These are phyloP conservation scores for Micrasema minimum DNA, from an alignment of 1,140 invertebrate genomes.

Conservation along the genomic window DNA sequence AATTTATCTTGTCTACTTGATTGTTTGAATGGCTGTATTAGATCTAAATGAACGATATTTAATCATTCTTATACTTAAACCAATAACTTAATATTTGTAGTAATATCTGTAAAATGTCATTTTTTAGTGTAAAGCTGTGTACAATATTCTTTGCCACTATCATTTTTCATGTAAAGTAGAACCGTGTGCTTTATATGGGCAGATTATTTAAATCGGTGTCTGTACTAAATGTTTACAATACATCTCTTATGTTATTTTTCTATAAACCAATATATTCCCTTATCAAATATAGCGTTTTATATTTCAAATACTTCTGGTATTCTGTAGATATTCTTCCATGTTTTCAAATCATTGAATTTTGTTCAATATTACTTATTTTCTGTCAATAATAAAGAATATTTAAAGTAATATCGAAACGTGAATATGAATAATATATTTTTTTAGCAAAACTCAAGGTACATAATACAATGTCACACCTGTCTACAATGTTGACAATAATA, in stretches of 20 bases:
- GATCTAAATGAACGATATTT: background rate
- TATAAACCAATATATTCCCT: too few species aligned
- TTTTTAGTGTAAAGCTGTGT: slow-evolving; percentile 4
- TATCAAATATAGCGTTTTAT: too few species aligned
- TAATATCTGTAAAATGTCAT: slow-evolving; percentile 11
- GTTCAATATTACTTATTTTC: too few species aligned
- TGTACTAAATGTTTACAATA: too few species aligned
- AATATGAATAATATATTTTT: slow-evolving; percentile 29
- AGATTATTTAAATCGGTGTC: too few species aligned
- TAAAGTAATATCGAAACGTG: background rate
- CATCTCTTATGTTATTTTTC: too few species aligned
- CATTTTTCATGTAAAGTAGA: background rate
- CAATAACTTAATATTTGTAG: slow-evolving; percentile 5
- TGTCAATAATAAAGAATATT: slow-evolving; percentile 6
- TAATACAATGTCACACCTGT: background rate
- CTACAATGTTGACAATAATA: slow-evolving; percentile 20
- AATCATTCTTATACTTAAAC: background rate
- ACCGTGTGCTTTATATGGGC: background rate
- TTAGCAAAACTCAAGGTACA: background rate
- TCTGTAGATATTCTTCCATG: too few species aligned
- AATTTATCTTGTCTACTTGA: too few species aligned
- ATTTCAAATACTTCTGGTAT: too few species aligned
- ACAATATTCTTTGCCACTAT: background rate
- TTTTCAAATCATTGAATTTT: too few species aligned
- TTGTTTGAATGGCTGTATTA: background rate